Percentiles rank a stretch among this genome's conserved stretches.
Conservation (phyloP, 2,113 vertebrate species). For the Sorex araneus region DNA sequence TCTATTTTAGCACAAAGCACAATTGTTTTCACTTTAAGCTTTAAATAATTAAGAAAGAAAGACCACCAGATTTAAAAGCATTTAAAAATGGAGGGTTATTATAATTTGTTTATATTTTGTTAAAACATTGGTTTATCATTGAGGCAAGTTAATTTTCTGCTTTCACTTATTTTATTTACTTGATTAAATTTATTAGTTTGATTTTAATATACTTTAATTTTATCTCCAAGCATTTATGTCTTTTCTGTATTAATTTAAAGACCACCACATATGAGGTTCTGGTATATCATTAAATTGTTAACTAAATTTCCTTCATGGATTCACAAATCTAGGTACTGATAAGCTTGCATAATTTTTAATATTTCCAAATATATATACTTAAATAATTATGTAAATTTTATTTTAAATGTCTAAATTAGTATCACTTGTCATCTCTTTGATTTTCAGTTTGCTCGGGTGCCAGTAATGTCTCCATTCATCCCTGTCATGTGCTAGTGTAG, state of each 20-base stretch:
- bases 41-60: conserved; percentile 26
- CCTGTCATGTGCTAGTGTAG: not conserved
- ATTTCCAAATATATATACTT: not conserved
- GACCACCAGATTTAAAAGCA: not conserved
- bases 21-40: not conserved
- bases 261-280: not conserved
- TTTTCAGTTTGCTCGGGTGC: not conserved
- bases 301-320: not conserved
- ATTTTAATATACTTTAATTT: not conserved
- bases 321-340: no score
- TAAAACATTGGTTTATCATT: conserved; percentile 49
- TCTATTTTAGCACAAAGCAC: not conserved
- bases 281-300: not conserved
- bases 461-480: not conserved
- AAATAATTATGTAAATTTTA: conserved; percentile 23
- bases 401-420: not conserved
- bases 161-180: conserved; percentile 19
- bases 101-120: not conserved
- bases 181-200: conserved; percentile 33
- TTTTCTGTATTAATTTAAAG: not conserved
- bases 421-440: not conserved
- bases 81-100: not conserved
- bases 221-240: not conserved
- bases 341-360: conserved; percentile 2
- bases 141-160: conserved; percentile 15